Percentiles rank a stretch among this genome's conserved stretches.
Evolutionary conservation across 2,113 vertebrate genomes (phyloP).

Genomic region (Zootoca vivipara): DNA sequence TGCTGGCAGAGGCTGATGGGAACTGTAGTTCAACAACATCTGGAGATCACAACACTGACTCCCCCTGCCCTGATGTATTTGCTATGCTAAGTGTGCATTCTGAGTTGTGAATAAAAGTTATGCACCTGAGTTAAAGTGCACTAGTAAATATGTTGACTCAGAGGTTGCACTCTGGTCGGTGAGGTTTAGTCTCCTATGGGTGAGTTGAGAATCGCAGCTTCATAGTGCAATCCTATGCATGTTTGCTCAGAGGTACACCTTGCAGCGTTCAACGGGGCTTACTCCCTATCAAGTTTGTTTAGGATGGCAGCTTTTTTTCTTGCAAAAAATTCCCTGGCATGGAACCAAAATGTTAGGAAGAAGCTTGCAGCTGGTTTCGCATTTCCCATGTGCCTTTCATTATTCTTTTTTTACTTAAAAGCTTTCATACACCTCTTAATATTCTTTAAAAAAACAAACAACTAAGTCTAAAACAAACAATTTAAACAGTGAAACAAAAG

Average conservation of each 20-base stretch:
- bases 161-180: no score
- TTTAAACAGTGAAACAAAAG: no score
- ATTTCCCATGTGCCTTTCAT: neutral
- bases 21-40: no score
- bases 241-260: neutral
- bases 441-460: no score
- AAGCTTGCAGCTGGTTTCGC: neutral
- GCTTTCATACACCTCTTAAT: no score
- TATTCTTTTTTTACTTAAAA: no score
- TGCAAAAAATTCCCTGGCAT: neutral
- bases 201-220: no score
- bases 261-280: neutral
- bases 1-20: no score
- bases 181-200: no score
- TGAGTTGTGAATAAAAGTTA: neutral
- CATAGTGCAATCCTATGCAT: no score
- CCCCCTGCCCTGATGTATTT: neutral
- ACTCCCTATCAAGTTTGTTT: neutral
- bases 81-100: neutral
- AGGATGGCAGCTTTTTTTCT: neutral
- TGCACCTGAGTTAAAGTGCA: neutral
- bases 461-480: no score
- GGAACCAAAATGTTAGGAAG: neutral
- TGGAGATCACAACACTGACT: neutral
- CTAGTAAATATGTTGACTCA: no score